These are phyloP conservation scores for Iguana delicatissima DNA, from an alignment of 2,797 vertebrate genomes.

Conservation along the genomic window DNA sequence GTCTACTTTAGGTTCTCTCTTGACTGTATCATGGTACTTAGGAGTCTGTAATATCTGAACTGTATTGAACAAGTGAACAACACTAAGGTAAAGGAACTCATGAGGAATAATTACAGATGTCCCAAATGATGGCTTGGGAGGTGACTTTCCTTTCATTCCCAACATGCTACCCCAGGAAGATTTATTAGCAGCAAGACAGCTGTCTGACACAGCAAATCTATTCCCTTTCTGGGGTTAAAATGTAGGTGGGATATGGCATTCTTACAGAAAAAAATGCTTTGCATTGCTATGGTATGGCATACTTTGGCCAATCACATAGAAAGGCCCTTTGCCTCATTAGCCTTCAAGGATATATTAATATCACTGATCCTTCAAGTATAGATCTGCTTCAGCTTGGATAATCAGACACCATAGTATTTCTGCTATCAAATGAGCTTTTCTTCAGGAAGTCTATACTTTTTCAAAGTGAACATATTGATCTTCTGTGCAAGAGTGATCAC, in stretches of 20 bases:
- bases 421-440: conserved; percentile 16
- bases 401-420: background rate
- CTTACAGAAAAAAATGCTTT: background rate
- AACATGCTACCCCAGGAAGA: background rate
- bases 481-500: background rate
- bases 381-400: conserved; percentile 1
- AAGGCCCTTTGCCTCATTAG: conserved; percentile 2
- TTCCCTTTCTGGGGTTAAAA: background rate
- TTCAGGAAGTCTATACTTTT: conserved; percentile 19
- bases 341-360: conserved; percentile 22
- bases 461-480: conserved; percentile 32
- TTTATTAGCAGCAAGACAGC: background rate
- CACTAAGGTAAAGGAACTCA: background rate
- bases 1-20: background rate
- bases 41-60: background rate
- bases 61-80: background rate
- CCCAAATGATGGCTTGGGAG: background rate
- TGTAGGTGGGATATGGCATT: background rate
- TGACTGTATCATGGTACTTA: background rate
- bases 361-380: conserved; percentile 16
- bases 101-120: background rate
- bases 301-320: background rate
- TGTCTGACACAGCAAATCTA: background rate
- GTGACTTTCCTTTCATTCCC: background rate
- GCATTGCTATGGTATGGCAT: background rate